Evolutionary conservation across 2,113 vertebrate species (phyloP).

Genomic region (Bos indicus): DNA sequence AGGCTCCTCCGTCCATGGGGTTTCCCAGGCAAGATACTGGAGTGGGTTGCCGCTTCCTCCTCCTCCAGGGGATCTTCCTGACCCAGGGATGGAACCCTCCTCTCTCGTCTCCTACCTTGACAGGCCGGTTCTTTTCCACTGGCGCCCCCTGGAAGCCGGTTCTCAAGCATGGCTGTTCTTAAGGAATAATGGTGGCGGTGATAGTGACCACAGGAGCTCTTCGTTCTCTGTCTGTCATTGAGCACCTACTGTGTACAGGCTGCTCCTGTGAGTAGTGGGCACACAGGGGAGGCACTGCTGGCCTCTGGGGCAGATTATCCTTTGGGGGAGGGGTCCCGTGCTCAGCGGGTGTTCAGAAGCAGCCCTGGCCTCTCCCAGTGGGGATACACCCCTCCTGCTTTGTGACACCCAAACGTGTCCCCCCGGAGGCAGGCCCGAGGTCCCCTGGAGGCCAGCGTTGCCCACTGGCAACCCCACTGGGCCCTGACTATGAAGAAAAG

Average conservation of each 20-base stretch:
- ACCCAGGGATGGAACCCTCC: fast-evolving
- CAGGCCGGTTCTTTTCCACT: fast-evolving
- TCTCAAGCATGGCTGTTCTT: neutral
- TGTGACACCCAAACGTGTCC: neutral
- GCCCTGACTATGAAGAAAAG: neutral
- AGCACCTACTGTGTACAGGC: neutral
- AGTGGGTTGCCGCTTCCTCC: neutral
- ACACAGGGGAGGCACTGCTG: fast-evolving
- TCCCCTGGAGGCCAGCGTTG: neutral
- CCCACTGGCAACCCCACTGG: neutral
- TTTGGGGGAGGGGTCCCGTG: neutral
- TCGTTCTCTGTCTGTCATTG: too few species aligned
- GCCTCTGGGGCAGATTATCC: neutral
- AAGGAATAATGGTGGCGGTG: fast-evolving
- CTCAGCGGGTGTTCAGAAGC: too few species aligned
- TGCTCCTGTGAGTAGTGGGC: neutral
- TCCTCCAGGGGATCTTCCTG: neutral
- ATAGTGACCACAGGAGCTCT: fast-evolving
- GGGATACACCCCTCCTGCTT: neutral
- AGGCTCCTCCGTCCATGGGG: neutral
- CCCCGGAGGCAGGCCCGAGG: neutral
- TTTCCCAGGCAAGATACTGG: neutral
- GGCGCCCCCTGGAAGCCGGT: neutral
- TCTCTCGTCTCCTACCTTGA: neutral
- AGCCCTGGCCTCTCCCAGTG: neutral